These are phyloP conservation scores for Cardinalis cardinalis DNA, from an alignment of 2,113 vertebrate species.

Conservation along the genomic window DNA sequence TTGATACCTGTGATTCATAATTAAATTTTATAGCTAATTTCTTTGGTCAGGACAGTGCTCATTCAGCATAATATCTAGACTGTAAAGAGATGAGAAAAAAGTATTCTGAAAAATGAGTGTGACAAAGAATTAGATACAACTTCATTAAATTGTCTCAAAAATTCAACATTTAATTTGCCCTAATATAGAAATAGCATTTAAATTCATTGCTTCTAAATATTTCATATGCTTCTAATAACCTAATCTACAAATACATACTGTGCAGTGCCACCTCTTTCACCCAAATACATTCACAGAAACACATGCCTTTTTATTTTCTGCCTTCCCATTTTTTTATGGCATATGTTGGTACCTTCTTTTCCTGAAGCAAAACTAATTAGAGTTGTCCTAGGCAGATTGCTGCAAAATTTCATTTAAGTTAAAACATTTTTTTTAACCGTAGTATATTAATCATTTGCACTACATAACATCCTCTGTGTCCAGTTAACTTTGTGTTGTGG, in stretches of 20 bases:
- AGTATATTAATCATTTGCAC: background rate
- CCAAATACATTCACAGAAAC: background rate
- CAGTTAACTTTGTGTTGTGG: background rate
- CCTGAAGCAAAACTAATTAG: background rate
- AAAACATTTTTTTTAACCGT: background rate
- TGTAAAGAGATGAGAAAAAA: background rate
- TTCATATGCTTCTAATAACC: constrained; percentile 12
- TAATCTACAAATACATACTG: background rate
- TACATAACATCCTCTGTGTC: background rate
- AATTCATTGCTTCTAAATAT: constrained; percentile 44
- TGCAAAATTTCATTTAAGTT: background rate
- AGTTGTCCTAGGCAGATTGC: background rate
- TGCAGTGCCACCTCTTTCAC: background rate
- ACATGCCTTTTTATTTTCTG: background rate
- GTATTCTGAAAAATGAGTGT: background rate
- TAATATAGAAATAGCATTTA: background rate
- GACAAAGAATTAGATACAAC: background rate
- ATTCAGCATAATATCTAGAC: background rate
- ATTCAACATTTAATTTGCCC: background rate
- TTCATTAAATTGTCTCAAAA: background rate
- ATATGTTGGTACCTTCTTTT: background rate
- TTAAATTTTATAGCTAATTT: background rate
- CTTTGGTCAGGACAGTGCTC: background rate
- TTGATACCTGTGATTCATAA: background rate
- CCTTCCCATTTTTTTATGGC: background rate